Base-by-base conservation (phyloP, 2,888 invertebrate genomes). In the Trachelus iudaicus region DNA sequence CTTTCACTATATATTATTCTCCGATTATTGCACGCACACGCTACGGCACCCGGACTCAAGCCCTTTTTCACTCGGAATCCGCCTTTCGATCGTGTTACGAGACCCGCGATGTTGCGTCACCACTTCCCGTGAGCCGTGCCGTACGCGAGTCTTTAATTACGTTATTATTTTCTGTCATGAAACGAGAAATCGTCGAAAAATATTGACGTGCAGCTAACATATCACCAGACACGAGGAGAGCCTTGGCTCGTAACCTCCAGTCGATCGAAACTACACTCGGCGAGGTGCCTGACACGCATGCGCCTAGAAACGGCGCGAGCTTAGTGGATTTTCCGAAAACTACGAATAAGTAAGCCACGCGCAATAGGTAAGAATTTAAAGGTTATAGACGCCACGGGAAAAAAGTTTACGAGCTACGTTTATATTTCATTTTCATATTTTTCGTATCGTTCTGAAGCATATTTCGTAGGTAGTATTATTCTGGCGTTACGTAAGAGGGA, bases 211-310 rank as follows among this genome's bases (percentile, higher is more conserved):
- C 76, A 76, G 73, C 79, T 74, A 76, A 76, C 74, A 79, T 78
- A 71, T 68, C 33, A 76, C 79, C 68, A 69, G 75, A 69, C 77
- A 76, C 78, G 73, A 79, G 79, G 77, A 77, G 77, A 78, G 69
- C 77, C 79, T 74, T 73, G 73, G 75, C 79, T 76, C 75, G 77
- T 75, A 76, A 83, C 85, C 83, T 81, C 83, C 82, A 84, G 83
- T 81, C 87, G 87, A 87, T 87, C 87, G 87, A 87, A 87, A 85
- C 85, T 85, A 81, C 84, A 84, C 85, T 81, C 82, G 75, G 73
- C 40, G 34, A 13, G 30, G n/a, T 68, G 34, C 35, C 33, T 15
- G 2, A 11, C 76, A 83, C 82, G 85, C 85, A 80, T 84, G 86
- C 86, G 84, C 35, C 9, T 71, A 69, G 56, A 77, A 80, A 15